phyloP scores from a whole-genome alignment of 2,888 invertebrate species.

The Drosophila cyrtoloma region DNA sequence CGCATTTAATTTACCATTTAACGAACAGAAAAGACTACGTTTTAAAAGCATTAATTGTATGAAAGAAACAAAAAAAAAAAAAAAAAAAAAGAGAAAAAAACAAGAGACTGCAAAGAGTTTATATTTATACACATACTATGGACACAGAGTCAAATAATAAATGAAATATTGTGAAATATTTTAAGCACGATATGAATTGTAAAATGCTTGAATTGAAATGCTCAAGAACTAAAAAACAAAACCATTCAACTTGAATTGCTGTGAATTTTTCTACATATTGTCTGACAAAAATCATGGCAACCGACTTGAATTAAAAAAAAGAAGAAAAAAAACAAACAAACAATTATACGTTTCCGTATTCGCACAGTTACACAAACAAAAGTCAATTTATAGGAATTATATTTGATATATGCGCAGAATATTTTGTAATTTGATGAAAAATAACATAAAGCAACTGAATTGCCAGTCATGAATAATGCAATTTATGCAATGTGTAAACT shows the following conservation, averaged over 20 bases:
- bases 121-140: constrained; percentile 27
- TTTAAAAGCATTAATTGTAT: constrained; percentile 71
- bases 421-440: constrained; percentile 26
- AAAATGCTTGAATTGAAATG: constrained; percentile 2
- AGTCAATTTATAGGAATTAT: constrained; percentile 10
- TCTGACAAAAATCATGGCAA: constrained; percentile 7
- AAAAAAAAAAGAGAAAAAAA: constrained; percentile 22
- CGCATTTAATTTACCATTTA: constrained; percentile 56
- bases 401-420: constrained; percentile 21
- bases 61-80: constrained; percentile 13
- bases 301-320: constrained; percentile 19
- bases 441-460: constrained; percentile 25
- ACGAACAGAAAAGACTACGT: constrained; percentile 71
- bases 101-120: constrained; percentile 73
- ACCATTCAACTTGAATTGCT: constrained; percentile 19
- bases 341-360: constrained; percentile 12
- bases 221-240: neutral
- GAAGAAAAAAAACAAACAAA: neutral
- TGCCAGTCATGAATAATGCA: constrained; percentile 59
- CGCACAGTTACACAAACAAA: neutral
- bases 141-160: constrained; percentile 36
- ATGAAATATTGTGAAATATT: constrained; percentile 47
- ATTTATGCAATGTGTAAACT: constrained; percentile 39
- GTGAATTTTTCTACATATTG: constrained; percentile 8
- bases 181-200: constrained; percentile 30